Base-by-base conservation (phyloP, 1,140 invertebrate genomes). In the Drosophila tropicalis region DNA sequence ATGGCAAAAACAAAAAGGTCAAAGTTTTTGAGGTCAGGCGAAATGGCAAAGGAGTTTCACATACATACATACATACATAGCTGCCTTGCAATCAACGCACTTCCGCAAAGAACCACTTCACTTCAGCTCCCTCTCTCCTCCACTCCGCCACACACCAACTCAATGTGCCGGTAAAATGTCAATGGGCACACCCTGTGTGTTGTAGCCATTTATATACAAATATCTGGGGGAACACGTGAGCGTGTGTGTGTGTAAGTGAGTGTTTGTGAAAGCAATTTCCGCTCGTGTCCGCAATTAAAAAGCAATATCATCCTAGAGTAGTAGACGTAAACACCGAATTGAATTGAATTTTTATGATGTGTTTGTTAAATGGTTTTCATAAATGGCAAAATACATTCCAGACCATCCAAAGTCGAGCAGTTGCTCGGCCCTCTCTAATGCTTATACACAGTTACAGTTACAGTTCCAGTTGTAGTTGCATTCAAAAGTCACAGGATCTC, bases 341-440 rank as follows among this genome's bases (percentile, higher is more conserved):
- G 70, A 85, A 85, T 85, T 85, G 84, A 84, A 89, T 84, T 89
- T 90, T 89, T 81, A 89, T 89, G 80, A 89, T 81, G 84, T 89
- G 84, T 79, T 84, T 89, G 84, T 89, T 89, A 89, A 89, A 89
- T 84, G 84, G 62, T 89, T 89, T 87, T 87, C 84, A 89, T 90
- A 89, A 89, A 89, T 84, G 77, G 69, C 83, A 82, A 79, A 79
- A 66, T 51, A 51, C 22, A 29, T 71, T 17, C 54, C 60, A 62
- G 63, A 25, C 69, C 39, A 54, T 13, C 62, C 54, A 61, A 40
- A 17, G 22, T 40, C 32, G 25, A 68, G 17, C 47, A 62, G 25
- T 56, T 44, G 39, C 41, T 62, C 51, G 56, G 44, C 44, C 17
- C 32, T 62, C 25, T 44, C 19, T 40, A 10, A 55, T 25, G 10